Evolutionary conservation across 2,113 vertebrate genomes (phyloP), one percentile per base, ranked within the genome.

Genomic region (Sinocyclocheilus rhinocerous): DNA sequence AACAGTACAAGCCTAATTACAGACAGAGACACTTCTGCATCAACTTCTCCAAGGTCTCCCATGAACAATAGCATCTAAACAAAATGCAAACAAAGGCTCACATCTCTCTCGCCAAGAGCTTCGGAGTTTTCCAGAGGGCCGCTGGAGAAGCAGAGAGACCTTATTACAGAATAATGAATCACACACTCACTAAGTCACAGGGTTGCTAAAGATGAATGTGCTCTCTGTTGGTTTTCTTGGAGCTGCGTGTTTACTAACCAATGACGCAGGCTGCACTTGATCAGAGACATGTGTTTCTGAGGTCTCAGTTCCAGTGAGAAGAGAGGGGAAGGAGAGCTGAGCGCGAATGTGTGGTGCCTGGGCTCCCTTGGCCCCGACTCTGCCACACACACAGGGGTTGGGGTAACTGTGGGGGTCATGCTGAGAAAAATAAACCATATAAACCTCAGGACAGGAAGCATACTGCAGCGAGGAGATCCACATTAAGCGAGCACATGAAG

Each of bases 221-320:
- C 91, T 95, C 94, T 94, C 94, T 94, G 94, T 95, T 94, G 94
- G 93, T 94, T 94, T 94, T 95, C 92, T 93, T 93, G 94, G 94
- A 94, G 94, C 93, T 93, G 91, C 92, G 93, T 92, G 92, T 95
- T 95, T 94, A 94, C 94, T 94, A 94, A 95, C 93, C 93, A 93
- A 94, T 95, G 94, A 95, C 94, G 94, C 94, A 95, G 94, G 93
- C 94, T 92, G 91, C 91, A 93, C 92, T 94, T 94, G 94, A 95
- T 95, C 94, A 93, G 94, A 94, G 94, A 94, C 94, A 95, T 94
- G 94, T 95, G 94, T 94, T 95, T 90, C 93, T 89, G 91, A 50
- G 83, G 90, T 94, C 89, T 91, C 84, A 86, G 52, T 75, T 69
- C 77, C 75, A 84, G 79, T 76, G 70, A 82, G 70, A 76, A 89